Evolutionary conservation across 2,113 vertebrate genomes (phyloP), one percentile per base, ranked within the genome.

Genomic region (Indri indri): DNA sequence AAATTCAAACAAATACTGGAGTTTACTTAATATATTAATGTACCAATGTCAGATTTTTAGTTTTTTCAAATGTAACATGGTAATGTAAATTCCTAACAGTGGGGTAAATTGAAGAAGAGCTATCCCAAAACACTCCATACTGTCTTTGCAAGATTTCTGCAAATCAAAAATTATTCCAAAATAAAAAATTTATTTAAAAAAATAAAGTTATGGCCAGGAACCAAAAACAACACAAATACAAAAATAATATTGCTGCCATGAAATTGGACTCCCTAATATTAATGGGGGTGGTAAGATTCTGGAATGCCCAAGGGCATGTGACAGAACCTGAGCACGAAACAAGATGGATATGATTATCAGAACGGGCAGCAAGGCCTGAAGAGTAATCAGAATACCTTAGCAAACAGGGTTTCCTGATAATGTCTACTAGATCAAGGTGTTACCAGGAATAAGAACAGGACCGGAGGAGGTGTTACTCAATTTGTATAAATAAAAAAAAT

Each of bases 101-200:
- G 30, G 4, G 7, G 17, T 17, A 42, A 45, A 2, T 25, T 3
- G 10, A 86, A 34, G 50, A 63, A 84, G 42, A 40, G 47, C 17
- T 30, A 20, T 65, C 2, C 3, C 3, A 27, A 84, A 61, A 47
- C 8, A 81, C 50, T 68, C 52, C 22, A 17, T 20, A 63, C 5
- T 80, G 85, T 76, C 32, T 91, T 47, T 47, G 18, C 4, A 65
- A 81, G 52, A 34, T 70, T 63, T 81, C 59, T 54, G 1, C 68
- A 34, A 91, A 74, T 68, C 5, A 92, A 71, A 59, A 94, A 73
- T 80, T 34, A 85, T 17, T 81, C 20, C 18, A 76, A 94, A 63
- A 82, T 34, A n/a, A n/a, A 81, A 57, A 20, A 22, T 27, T 84
- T 45, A 79, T 86, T 82, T 82, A 40, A 16, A 84, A 85, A 86